Evolutionary conservation across 2,888 invertebrate genomes (phyloP), one percentile per base, ranked within the genome.

Genomic region (Bombylius discolor): DNA sequence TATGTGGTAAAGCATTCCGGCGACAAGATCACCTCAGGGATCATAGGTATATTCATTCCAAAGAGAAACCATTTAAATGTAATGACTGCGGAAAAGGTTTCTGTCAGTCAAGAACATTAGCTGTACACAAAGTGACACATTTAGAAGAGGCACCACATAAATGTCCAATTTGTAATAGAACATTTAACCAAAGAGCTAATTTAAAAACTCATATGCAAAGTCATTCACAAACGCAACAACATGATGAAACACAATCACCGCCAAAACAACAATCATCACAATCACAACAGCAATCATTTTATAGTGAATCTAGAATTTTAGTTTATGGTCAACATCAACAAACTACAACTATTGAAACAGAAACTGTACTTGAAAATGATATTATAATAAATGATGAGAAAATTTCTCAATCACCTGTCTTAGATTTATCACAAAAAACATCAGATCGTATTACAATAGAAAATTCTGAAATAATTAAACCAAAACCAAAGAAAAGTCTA

Each of bases 1-100:
- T 95, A 64, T 96, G 96, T 74, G 90, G 91, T 62, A 96, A 96
- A 74, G 92, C 94, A 31, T 97, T 96, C 79, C 81, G 96, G 60
- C 80, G 96, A 65, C 96, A 96, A 77, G 96, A 97, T 76, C 91
- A 92, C 74, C 81, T 92, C 59, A 82, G 91, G 75, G 91, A 91
- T 70, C 91, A 92, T 77, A 88, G 90, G 71, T 98, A 96, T 77
- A 98, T 97, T 62, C 98, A 98, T 77, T 93, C 93, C 62, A 97
- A 97, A 71, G 95, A 97, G 75, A 98, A 98, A 73, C 98, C 98
- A 0, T 98, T 97, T 77, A 97, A 95, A 70, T 99, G 98, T 74
- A 83, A 81, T 5, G 90, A 95, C 66, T 98, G 98, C 73, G 95
- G 95, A 49, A 98, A 98, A 76, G 98, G 98, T 6, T 98, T 99